phyloP scores from a whole-genome alignment of 2,797 vertebrate genomes.

The Salmo trutta region DNA sequence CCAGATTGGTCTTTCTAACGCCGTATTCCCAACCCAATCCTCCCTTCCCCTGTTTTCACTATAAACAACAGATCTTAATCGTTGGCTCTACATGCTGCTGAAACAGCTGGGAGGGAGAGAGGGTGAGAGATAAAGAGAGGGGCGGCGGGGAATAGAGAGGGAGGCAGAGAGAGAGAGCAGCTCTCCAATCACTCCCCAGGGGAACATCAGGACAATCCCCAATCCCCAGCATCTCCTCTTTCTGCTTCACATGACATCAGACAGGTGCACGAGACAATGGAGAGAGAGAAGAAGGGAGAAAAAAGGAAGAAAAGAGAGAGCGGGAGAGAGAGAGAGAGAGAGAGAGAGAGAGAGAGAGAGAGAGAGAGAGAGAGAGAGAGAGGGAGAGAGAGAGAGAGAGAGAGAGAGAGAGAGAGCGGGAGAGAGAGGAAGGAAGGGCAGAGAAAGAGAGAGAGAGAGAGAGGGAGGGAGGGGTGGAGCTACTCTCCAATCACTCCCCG shows the following conservation, averaged over 20 bases:
- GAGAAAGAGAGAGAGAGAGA: neutral
- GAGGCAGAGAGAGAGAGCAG: neutral
- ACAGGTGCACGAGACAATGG: slow-evolving; percentile 1
- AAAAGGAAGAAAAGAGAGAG: neutral
- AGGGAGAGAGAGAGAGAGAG: too few relatives aligned
- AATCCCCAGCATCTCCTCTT: neutral
- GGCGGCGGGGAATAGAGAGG: neutral
- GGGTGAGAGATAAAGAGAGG: neutral
- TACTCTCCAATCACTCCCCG: too few relatives aligned
- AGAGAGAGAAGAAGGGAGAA: neutral
- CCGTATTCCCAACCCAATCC: neutral
- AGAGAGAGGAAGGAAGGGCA: too few relatives aligned
- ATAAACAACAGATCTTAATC: neutral
- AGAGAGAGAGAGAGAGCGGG: too few relatives aligned
- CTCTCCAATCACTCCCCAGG: neutral
- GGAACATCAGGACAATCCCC: neutral
- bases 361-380: neutral
- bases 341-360: too few relatives aligned
- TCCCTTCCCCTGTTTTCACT: neutral
- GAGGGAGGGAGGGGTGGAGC: too few relatives aligned
- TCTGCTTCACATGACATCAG: slow-evolving; percentile 6
- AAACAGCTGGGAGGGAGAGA: neutral
- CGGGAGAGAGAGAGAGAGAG: too few relatives aligned
- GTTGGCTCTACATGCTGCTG: neutral
- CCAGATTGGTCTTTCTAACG: neutral